phyloP scores from a whole-genome alignment of 2,113 vertebrate genomes.

The Pterocles gutturalis region DNA sequence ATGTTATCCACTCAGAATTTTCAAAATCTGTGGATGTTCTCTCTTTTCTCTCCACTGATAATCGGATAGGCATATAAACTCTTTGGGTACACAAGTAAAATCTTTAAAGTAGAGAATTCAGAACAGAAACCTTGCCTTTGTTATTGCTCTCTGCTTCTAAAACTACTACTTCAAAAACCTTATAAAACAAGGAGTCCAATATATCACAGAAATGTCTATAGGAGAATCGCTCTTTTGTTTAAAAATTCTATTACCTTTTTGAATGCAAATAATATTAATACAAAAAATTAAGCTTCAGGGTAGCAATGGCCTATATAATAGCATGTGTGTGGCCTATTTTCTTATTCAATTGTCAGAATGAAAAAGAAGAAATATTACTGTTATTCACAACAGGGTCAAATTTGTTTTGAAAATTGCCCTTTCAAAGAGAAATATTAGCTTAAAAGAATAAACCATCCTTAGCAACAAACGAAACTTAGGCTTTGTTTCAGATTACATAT shows the following conservation, averaged over 20 bases:
- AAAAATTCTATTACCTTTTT: not conserved
- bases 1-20: not conserved
- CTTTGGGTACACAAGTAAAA: not conserved
- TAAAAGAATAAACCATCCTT: not conserved
- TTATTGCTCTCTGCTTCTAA: not conserved
- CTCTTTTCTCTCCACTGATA: not conserved
- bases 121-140: not conserved
- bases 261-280: not conserved
- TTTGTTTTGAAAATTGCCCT: not conserved
- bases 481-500: not conserved
- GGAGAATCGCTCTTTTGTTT: not conserved
- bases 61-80: rapidly evolving
- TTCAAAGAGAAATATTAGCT: not conserved
- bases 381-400: not conserved
- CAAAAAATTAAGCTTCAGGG: not conserved
- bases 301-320: not conserved
- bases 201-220: not conserved
- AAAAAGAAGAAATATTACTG: not conserved
- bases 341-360: not conserved
- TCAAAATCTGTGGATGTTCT: not conserved
- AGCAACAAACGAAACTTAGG: not conserved
- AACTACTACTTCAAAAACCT: not conserved
- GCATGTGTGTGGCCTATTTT: not conserved
- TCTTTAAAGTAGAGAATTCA: not conserved
- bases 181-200: not conserved